phyloP scores from a whole-genome alignment of 2,797 vertebrate genomes.

The Hirundo rustica region DNA sequence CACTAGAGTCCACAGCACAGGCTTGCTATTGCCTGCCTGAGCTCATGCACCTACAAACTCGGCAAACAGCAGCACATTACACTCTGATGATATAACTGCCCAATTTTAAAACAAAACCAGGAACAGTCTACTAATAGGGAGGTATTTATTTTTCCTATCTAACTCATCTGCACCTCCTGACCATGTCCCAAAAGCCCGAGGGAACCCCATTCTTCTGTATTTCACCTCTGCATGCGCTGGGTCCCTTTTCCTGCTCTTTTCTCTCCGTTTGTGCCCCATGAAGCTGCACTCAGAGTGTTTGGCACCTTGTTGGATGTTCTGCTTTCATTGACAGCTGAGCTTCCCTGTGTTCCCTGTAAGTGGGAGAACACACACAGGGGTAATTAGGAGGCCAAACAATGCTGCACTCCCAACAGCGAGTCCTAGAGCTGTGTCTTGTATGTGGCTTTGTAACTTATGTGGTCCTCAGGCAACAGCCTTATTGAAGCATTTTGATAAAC shows the following conservation, averaged over 20 bases:
- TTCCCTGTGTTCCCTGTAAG: not conserved
- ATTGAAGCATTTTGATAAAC: not conserved
- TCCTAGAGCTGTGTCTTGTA: not conserved
- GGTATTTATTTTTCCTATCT: not conserved
- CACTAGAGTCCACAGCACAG: not conserved
- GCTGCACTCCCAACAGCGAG: not conserved
- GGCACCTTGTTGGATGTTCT: not conserved
- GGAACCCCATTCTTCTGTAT: not conserved
- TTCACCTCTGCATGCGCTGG: not conserved
- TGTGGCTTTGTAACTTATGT: not conserved
- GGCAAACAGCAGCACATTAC: not conserved
- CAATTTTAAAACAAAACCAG: not conserved
- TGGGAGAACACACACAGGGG: not conserved
- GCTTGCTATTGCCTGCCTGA: not conserved
- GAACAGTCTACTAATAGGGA: not conserved
- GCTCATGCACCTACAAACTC: not conserved
- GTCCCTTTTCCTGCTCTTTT: not conserved
- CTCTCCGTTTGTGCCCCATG: accelerated
- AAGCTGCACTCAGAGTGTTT: not conserved
- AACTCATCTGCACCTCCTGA: not conserved
- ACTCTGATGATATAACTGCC: not conserved
- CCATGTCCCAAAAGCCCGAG: not conserved
- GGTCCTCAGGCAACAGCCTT: not conserved
- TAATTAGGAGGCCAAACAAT: not conserved
- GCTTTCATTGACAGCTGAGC: not conserved